These are phyloP conservation scores for Nasua narica DNA, from an alignment of 2,797 vertebrate species.

Conservation along the genomic window DNA sequence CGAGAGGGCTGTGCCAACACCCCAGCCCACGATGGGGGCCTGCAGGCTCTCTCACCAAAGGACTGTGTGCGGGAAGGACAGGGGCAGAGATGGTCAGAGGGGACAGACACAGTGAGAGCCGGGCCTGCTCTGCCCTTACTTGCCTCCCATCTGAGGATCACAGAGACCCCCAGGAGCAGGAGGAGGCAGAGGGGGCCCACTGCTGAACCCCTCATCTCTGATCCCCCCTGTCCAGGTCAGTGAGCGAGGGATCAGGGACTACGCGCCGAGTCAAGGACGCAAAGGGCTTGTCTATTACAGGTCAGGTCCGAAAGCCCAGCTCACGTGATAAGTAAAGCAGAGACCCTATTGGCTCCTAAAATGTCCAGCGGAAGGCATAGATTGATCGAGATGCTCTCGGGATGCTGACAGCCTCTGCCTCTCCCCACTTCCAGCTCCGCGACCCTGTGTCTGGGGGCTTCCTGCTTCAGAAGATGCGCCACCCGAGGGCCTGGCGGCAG, in stretches of 20 bases:
- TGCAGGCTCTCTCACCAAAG: rapidly evolving
- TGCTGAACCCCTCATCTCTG: rapidly evolving
- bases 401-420: background rate
- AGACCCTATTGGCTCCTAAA: background rate
- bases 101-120: background rate
- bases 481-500: background rate
- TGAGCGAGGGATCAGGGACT: background rate
- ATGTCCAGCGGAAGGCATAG: background rate
- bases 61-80: background rate
- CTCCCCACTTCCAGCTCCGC: rapidly evolving
- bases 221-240: too few species aligned
- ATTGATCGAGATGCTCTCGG: background rate
- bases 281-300: rapidly evolving
- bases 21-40: background rate
- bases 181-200: background rate
- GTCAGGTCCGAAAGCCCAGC: background rate
- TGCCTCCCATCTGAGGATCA: background rate
- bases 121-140: background rate
- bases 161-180: background rate
- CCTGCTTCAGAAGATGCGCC: background rate
- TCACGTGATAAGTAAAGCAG: background rate
- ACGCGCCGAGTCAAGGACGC: too few species aligned
- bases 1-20: background rate
- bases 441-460: background rate
- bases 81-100: background rate